Conservation (phyloP, 2,113 vertebrate species). For the Istiophorus platypterus region DNA sequence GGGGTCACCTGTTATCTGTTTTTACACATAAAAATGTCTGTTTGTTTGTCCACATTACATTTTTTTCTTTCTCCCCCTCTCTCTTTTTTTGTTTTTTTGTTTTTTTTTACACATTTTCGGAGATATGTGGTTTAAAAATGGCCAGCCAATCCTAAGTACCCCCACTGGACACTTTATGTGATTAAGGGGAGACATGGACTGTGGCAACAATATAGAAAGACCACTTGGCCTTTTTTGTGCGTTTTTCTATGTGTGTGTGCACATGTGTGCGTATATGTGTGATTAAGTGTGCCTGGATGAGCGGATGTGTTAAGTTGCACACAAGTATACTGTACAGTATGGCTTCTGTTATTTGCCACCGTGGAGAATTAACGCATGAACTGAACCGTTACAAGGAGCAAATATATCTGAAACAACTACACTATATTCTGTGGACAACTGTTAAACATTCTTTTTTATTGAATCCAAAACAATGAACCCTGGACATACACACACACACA, state of each 20-base stretch:
- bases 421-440: constrained; percentile 85
- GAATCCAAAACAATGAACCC: constrained; percentile 76
- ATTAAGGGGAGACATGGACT: constrained; percentile 63
- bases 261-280: constrained; percentile 51
- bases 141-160: constrained; percentile 62
- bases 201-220: constrained; percentile 73
- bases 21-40: constrained; percentile 58
- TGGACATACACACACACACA: constrained; percentile 69
- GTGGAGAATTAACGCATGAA: constrained; percentile 84
- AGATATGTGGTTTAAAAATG: constrained; percentile 71
- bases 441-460: constrained; percentile 80
- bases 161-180: constrained; percentile 68
- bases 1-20: constrained; percentile 71
- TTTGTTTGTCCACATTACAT: constrained; percentile 53
- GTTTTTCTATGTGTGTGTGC: constrained; percentile 63
- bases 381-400: constrained; percentile 83
- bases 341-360: constrained; percentile 81
- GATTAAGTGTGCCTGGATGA: constrained; percentile 67
- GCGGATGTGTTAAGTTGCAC: constrained; percentile 75
- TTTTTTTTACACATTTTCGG: constrained; percentile 60
- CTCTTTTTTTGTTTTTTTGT: constrained; percentile 60
- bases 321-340: constrained; percentile 85
- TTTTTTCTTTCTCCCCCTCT: constrained; percentile 36
- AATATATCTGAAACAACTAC: constrained; percentile 85
- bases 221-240: constrained; percentile 77